These are phyloP conservation scores for Chrysotoxum bicinctum DNA, from an alignment of 2,888 invertebrate genomes.

Conservation along the genomic window DNA sequence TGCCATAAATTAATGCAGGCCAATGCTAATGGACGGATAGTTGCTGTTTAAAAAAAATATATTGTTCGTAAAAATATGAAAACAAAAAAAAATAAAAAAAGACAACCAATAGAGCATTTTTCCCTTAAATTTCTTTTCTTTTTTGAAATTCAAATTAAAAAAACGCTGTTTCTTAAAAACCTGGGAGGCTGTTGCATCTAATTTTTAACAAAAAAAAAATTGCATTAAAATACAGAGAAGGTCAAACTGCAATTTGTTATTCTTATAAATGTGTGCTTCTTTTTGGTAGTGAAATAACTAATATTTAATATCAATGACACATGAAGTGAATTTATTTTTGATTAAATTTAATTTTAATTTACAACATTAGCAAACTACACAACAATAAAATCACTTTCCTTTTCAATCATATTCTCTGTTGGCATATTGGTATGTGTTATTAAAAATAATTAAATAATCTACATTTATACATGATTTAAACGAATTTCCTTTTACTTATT, in stretches of 20 bases:
- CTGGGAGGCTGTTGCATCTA: neutral
- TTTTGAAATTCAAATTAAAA: neutral
- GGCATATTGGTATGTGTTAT: slow-evolving; percentile 14
- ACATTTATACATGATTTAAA: slow-evolving; percentile 31
- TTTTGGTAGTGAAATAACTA: slow-evolving; percentile 30
- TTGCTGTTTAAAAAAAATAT: slow-evolving; percentile 38
- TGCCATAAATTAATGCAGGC: neutral
- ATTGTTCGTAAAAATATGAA: neutral
- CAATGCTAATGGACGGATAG: slow-evolving; percentile 30
- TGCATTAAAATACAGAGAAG: slow-evolving; percentile 72
- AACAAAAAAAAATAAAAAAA: neutral
- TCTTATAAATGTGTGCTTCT: neutral
- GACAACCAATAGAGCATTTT: neutral
- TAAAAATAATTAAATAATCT: neutral
- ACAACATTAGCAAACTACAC: slow-evolving; percentile 72
- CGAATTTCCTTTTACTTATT: neutral
- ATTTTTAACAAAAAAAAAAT: slow-evolving; percentile 4
- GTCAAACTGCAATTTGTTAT: slow-evolving; percentile 72
- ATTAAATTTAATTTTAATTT: slow-evolving; percentile 46
- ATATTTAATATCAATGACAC: neutral
- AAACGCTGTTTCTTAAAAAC: neutral
- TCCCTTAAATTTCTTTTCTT: neutral
- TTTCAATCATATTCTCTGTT: slow-evolving; percentile 41
- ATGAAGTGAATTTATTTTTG: slow-evolving; percentile 33
- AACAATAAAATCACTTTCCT: slow-evolving; percentile 70